Percentiles rank a stretch among this genome's conserved stretches.
These are phyloP conservation scores for Alosa sapidissima DNA, from an alignment of 2,797 vertebrate genomes.

Conservation along the genomic window DNA sequence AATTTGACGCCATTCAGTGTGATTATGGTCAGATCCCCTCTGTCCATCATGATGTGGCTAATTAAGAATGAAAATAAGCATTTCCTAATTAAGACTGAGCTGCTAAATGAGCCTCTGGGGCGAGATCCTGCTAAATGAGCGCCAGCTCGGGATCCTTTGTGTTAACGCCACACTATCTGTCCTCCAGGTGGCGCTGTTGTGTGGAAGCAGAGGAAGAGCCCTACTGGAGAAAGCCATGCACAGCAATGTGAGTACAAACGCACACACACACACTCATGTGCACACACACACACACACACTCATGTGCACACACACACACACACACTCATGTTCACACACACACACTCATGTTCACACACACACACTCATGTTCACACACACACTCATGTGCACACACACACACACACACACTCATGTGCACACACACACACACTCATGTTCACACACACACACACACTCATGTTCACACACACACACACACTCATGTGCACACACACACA, in stretches of 20 bases:
- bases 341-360: not conserved
- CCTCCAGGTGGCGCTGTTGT: not conserved
- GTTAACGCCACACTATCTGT: too few species aligned
- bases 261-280: not conserved
- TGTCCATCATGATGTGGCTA: too few species aligned
- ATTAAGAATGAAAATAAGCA: too few species aligned
- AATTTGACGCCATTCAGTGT: too few species aligned
- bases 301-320: not conserved
- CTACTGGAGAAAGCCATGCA: slow-evolving; percentile 4
- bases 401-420: not conserved
- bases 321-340: not conserved
- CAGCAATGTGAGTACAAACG: not conserved
- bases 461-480: too few species aligned
- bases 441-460: too few species aligned
- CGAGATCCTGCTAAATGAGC: too few species aligned
- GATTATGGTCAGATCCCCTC: too few species aligned
- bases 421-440: not conserved
- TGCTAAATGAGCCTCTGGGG: too few species aligned
- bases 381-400: not conserved
- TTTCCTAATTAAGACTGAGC: too few species aligned
- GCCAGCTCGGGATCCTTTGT: too few species aligned
- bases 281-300: not conserved
- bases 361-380: not conserved
- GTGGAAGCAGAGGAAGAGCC: not conserved
- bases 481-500: too few species aligned